Conservation (phyloP, 2,888 invertebrate genomes). For the Morpho deidamia region DNA sequence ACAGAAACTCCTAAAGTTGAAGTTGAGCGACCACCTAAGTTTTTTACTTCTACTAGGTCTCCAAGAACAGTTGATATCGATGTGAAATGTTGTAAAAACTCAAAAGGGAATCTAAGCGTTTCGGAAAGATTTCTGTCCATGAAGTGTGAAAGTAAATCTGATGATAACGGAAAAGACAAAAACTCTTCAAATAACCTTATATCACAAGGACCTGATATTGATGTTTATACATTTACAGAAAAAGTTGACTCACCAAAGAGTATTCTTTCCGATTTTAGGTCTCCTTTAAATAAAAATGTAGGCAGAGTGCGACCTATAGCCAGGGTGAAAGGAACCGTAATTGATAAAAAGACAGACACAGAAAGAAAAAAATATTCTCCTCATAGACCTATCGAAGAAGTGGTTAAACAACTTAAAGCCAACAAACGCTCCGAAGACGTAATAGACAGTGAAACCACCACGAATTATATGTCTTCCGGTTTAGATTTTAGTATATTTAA, state of each 20-base stretch:
- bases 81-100: conserved; percentile 66
- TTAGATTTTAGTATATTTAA: conserved; percentile 31
- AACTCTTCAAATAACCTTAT: conserved; percentile 48
- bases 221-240: conserved; percentile 71
- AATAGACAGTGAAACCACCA: conserved; percentile 33
- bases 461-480: conserved; percentile 31
- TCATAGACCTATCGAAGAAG: conserved; percentile 69
- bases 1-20: conserved; percentile 55
- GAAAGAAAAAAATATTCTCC: conserved; percentile 71
- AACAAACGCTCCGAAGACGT: conserved; percentile 62
- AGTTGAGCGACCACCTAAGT: conserved; percentile 65
- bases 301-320: conserved; percentile 71
- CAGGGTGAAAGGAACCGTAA: conserved; percentile 69
- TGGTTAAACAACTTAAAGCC: conserved; percentile 66
- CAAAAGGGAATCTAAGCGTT: conserved; percentile 66
- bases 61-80: conserved; percentile 68
- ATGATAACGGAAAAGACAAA: conserved; percentile 55
- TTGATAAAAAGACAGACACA: conserved; percentile 62
- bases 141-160: conserved; percentile 57
- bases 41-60: conserved; percentile 64
- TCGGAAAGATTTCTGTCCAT: conserved; percentile 65
- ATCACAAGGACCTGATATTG: conserved; percentile 65
- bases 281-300: conserved; percentile 58
- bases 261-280: conserved; percentile 63
- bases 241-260: conserved; percentile 72